Base-by-base conservation (phyloP, 2,888 invertebrate species). In the Kuschelorhynchus macadamiae region DNA sequence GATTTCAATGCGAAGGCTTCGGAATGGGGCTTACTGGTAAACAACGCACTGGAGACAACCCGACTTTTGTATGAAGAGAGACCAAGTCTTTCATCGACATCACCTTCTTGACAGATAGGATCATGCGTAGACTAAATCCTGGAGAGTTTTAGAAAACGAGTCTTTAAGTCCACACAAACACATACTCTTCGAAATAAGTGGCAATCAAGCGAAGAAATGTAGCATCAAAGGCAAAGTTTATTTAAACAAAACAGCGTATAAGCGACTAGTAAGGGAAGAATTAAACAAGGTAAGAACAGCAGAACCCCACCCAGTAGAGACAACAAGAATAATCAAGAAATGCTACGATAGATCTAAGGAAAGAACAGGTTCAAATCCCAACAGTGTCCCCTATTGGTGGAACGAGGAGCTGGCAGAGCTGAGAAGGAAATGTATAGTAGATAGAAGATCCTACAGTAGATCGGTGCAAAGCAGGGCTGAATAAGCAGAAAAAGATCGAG, bases 301-400 rank as follows among this genome's bases (percentile, higher is more conserved):
- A 14, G 2, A 5, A 12, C 25, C 25, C 25, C 25, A 25, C 25
- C 25, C 25, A 25, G 4, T 25, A 25, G 25, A 25, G 7, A 7
- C 7, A 25, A 25, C 7, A 7, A 25, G 11, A 5, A 5, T 14
- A n/a, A 3, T 17, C 4, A 17, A 11, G 11, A 14, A 44, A 17
- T 3, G 2, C 11, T 11, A 4, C 9, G n/a, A n/a, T 8, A 5
- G 2, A n/a, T 2, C 21, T 4, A 20, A 12, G 21, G 9, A 11
- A 5, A 4, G 12, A 2, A 11, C 9, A 8, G 30, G 25, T n/a
- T n/a, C 9, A 5, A 25, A 49, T 4, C n/a, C 21, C 12, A n/a
- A n/a, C 25, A 25, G 25, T 8, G 30, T 16, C 8, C 49, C 49
- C 12, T 49, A 49, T 16, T 49, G 49, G 49, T 49, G 49, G 49